Base-by-base conservation (phyloP, 2,797 vertebrate genomes). In the Kryptolebias ocellatus region DNA sequence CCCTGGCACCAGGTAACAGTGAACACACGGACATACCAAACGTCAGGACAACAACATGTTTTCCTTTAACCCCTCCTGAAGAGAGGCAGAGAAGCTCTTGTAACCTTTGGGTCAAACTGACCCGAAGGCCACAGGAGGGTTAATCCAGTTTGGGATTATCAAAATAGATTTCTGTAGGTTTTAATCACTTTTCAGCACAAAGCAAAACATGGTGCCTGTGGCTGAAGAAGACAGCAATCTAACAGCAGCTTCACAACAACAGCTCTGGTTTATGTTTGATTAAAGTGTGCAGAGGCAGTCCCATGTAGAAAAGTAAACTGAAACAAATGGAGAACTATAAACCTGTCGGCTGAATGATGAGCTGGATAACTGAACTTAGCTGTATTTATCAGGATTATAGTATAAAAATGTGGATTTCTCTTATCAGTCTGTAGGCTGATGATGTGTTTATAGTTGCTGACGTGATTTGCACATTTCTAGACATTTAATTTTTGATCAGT, bases 1-100 rank as follows among this genome's bases (percentile, higher is more conserved):
- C 17, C 69, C 2, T 72, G 61, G 51, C 76, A 57, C 14, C 45
- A 74, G 29, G 50, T 64, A 66, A 59, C 67, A 65, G 61, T 67
- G 76, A 65, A 73, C 53, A 73, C 52, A 44, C 15, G 20, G 20
- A 24, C 18, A 50, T 20, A 24, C 20, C 20, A 18, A 10, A 50
- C 2, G 11, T 29, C 1, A 47, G 24, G 63, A 17, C 14, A 52
- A 11, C 10, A 4, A 24, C 54, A 56, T 1, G n/a, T 56, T 56
- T 39, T 20, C 12, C 34, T 39, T 39, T 18, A 56, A 27, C 4
- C 39, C 8, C 20, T 24, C 20, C 20, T 24, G 20, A 24, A 24
- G 20, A 24, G 20, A 24, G 20, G 20, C 20, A 24, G 20, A 24
- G 20, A 24, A 24, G 20, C 20, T 24, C 20, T 24, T 42, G 39